Percentiles rank a stretch among this genome's conserved stretches.
Evolutionary conservation across 2,888 invertebrate genomes (phyloP).

Genomic region (Lampropteryx suffumata): DNA sequence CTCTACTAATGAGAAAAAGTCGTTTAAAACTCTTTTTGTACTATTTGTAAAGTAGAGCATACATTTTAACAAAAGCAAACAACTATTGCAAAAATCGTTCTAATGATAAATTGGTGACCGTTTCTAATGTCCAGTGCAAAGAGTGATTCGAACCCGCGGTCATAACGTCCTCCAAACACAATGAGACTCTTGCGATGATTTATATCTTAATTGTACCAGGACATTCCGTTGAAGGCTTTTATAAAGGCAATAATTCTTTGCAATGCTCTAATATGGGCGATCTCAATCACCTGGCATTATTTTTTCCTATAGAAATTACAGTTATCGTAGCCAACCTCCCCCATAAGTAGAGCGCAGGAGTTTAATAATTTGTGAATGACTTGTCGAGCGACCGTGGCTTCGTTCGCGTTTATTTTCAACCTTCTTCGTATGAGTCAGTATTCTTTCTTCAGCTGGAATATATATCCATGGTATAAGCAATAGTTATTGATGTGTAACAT

Average conservation of each 20-base stretch:
- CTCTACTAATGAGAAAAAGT: too few species aligned
- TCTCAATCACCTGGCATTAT: conserved; percentile 32
- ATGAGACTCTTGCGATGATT: conserved; percentile 74
- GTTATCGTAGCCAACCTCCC: conserved; percentile 4
- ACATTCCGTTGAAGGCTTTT: conserved; percentile 64
- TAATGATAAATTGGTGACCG: conserved; percentile 83
- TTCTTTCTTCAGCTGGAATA: too few species aligned
- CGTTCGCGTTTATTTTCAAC: not conserved
- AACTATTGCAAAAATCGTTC: conserved; percentile 82
- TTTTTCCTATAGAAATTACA: conserved; percentile 18
- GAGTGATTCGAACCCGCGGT: conserved; percentile 70
- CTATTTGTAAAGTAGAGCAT: conserved; percentile 57
- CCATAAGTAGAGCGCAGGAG: conserved; percentile 4
- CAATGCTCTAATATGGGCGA: conserved; percentile 35
- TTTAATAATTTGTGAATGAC: not conserved
- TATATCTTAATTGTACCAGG: conserved; percentile 75
- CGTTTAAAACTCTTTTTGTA: too few species aligned
- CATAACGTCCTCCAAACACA: conserved; percentile 78
- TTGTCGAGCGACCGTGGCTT: not conserved
- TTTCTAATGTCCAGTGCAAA: conserved; percentile 68
- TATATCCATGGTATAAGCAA: too few species aligned
- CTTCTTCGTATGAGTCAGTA: too few species aligned
- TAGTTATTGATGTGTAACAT: too few species aligned
- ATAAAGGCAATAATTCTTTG: conserved; percentile 61
- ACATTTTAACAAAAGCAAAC: conserved; percentile 63